Evolutionary conservation across 2,797 vertebrate species (phyloP), one percentile per base, ranked within the genome.

Genomic region (Thalassophryne amazonica): DNA sequence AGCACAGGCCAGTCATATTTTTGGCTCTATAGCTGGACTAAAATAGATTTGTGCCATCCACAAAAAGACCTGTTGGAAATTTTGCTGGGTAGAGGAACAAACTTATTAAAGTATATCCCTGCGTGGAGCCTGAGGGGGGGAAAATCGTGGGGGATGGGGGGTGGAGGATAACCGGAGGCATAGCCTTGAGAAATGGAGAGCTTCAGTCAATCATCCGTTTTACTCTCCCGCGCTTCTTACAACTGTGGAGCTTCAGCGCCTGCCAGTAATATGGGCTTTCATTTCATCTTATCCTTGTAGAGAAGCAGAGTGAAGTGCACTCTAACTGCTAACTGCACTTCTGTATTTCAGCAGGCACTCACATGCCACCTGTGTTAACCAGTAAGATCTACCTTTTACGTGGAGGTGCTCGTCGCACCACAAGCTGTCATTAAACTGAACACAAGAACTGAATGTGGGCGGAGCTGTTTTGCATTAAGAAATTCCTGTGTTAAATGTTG

Each of bases 101-200:
- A 76, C 74, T 69, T 72, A 81, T 72, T 68, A 74, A 83, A 79
- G 69, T 60, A 39, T 25, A 16, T 68, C 58, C 74, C 76, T 15
- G 69, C 80, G 83, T 78, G 50, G 72, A 81, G 81, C 80, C 78
- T 34, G 50, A 35, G 66, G 73, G 60, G 45, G 59, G 48, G 42
- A 32, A 19, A 28, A 36, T 42, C 24, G 22, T 14, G 49, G 18
- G 36, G 18, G 16, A 11, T 19, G 29, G 39, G 41, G 43, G 10
- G 25, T 56, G 67, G 54, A 48, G 49, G 68, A 73, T 83, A 72
- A 78, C 81, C 61, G 32, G 65, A 77, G 78, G 81, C 74, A 35
- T 75, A 70, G 78, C 80, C 76, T 72, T 79, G 50, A 86, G 80
- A 69, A 78, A 73, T 60, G 53, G 69, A 72, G 54, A 76, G 70